Conservation (phyloP, 2,797 vertebrate genomes). For the Sparidentex hasta region DNA sequence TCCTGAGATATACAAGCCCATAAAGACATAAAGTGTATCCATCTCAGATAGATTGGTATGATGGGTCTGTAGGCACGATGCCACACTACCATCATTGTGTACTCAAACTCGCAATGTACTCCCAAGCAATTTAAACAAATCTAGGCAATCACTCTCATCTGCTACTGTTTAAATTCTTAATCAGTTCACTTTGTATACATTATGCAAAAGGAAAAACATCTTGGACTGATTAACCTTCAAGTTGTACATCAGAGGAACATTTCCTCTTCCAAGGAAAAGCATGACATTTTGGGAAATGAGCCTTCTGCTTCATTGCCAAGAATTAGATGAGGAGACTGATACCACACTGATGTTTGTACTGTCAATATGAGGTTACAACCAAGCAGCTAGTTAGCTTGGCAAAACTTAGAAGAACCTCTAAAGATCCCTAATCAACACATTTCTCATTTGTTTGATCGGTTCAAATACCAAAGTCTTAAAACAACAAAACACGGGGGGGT, state of each 20-base stretch:
- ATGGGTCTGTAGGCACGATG: constrained; percentile 18
- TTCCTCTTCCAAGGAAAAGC: not conserved
- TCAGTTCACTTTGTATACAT: constrained; percentile 13
- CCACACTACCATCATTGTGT: constrained; percentile 15
- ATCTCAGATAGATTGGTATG: constrained; percentile 11
- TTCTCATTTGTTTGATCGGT: not conserved
- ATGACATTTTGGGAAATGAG: not conserved
- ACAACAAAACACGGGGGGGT: not conserved
- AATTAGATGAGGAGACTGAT: not conserved
- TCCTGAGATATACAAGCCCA: constrained; percentile 17
- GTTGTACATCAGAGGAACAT: not conserved
- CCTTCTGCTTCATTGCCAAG: not conserved
- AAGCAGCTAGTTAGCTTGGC: not conserved
- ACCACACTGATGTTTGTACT: not conserved
- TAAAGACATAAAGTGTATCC: constrained; percentile 18
- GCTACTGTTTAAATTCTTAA: constrained; percentile 18
- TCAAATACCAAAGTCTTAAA: not conserved
- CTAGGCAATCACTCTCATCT: constrained; percentile 22
- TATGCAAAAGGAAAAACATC: constrained; percentile 9
- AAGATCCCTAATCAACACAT: not conserved
- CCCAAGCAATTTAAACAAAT: constrained; percentile 32
- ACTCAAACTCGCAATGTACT: constrained; percentile 14
- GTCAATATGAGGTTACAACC: not conserved
- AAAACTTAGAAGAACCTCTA: not conserved
- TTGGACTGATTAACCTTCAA: constrained; percentile 14